These are phyloP conservation scores for Etheostoma spectabile DNA, from an alignment of 2,113 vertebrate species.

Conservation along the genomic window DNA sequence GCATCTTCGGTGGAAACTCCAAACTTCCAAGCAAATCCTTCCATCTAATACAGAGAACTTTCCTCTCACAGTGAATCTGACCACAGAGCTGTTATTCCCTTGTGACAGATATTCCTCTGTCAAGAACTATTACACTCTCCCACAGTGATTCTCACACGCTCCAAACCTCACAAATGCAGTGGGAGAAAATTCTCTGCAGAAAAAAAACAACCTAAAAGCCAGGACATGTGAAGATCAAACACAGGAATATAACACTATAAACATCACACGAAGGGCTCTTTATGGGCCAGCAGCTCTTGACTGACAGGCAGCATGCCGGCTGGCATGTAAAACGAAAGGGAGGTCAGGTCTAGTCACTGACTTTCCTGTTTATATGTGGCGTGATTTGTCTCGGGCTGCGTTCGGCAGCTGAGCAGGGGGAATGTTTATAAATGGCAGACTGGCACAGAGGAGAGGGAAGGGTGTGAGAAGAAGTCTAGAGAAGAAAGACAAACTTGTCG, in stretches of 20 bases:
- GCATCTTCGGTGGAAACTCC: slow-evolving; percentile 68
- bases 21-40: slow-evolving; percentile 52
- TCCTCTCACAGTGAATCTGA: slow-evolving; percentile 58
- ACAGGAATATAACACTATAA: slow-evolving; percentile 61
- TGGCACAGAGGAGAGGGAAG: slow-evolving; percentile 42
- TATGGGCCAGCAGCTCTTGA: slow-evolving; percentile 48
- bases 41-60: slow-evolving; percentile 57
- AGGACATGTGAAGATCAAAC: slow-evolving; percentile 58
- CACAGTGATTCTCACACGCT: slow-evolving; percentile 50
- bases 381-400: slow-evolving; percentile 59
- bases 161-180: slow-evolving; percentile 29
- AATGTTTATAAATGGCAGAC: slow-evolving; percentile 71
- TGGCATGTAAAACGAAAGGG: slow-evolving; percentile 56
- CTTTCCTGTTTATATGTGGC: slow-evolving; percentile 79
- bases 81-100: slow-evolving; percentile 63
- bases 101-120: slow-evolving; percentile 73
- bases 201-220: slow-evolving; percentile 4
- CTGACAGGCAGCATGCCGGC: slow-evolving; percentile 64
- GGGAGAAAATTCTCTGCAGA: neutral
- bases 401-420: slow-evolving; percentile 33
- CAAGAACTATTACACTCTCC: slow-evolving; percentile 60
- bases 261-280: slow-evolving; percentile 64
- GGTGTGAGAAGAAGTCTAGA: slow-evolving; percentile 19
- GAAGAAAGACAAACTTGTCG: neutral
- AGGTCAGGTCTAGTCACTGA: slow-evolving; percentile 60